Base-by-base conservation (phyloP, 2,797 vertebrate species). In the Notamacropus eugenii region DNA sequence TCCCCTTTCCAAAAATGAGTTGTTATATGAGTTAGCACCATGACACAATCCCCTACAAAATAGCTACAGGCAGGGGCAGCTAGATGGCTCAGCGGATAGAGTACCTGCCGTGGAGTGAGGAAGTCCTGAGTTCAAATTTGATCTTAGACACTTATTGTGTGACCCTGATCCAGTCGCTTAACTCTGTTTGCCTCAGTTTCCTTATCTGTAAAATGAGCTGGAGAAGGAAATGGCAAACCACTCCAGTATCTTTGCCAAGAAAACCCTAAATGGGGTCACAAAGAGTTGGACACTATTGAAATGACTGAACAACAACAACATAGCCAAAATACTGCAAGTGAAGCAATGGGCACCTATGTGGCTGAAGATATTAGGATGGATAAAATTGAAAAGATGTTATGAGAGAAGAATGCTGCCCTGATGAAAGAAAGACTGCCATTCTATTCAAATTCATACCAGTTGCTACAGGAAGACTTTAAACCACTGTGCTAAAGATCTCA, bases 1-100 rank as follows among this genome's bases (percentile, higher is more conserved):
- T 98, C 5, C 98, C 98, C 34, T 96, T 95, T 91, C 98, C 98
- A 97, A 98, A 98, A n/a, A 58, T 98, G 27, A 97, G 0, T 59
- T 97, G 92, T 3, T 52, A 29, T 87, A 97, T 95, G 22, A 12
- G 92, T 19, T 95, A 90, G 90, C 98, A 98, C 98, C 82, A 40
- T 94, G 92, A 29, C 46, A 95, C 95, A 92, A 24, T 13, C 93
- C 82, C 54, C n/a, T 96, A 97, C 97, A 97, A 98, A 98, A 98
- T n/a, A 90, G 54, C 91, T 90, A 6, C 90, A 90, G 29, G 13
- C 5, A 62, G 52, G 46, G 57, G 87, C 24, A 82, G n/a, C n/a
- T 82, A 40, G 16, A 8, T 82, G n/a, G 67, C 8, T 82, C 6
- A 46, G n/a, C 3, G n/a, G 16, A 82, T 46, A 82, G n/a, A 40